Evolutionary conservation across 1,140 invertebrate genomes (phyloP).

Genomic region (Drosophila pseudoananassae): DNA sequence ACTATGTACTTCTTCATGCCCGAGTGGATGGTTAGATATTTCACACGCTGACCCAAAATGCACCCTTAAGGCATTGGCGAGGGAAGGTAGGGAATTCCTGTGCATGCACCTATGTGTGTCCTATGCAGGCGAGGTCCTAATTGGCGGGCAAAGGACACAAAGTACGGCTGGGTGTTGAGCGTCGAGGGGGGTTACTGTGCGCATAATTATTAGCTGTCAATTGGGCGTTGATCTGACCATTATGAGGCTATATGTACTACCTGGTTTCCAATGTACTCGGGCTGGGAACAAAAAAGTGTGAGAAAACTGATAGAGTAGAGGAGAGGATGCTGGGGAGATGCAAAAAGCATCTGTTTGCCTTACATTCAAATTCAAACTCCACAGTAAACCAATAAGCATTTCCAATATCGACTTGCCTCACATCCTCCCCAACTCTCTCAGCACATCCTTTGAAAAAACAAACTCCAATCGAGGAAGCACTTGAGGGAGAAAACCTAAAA

Average conservation of each 20-base stretch:
- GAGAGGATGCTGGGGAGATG: conserved; percentile 25
- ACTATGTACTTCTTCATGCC: conserved; percentile 31
- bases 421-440: conserved; percentile 4
- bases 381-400: conserved; percentile 1
- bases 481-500: conserved; percentile 47
- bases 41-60: conserved; percentile 59
- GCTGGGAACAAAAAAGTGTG: conserved; percentile 49
- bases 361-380: too few relatives aligned
- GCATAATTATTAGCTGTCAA: conserved; percentile 78
- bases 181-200: conserved; percentile 12
- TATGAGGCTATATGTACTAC: conserved; percentile 34
- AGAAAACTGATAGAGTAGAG: conserved; percentile 21
- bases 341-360: conserved; percentile 1
- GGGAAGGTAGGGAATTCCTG: conserved; percentile 44
- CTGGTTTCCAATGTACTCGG: conserved; percentile 19
- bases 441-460: conserved; percentile 41
- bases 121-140: conserved; percentile 56
- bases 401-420: neutral
- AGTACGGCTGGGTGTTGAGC: neutral
- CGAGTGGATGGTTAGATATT: conserved; percentile 50
- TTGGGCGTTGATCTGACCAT: conserved; percentile 69
- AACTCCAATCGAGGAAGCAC: conserved; percentile 37
- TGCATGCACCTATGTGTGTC: conserved; percentile 68
- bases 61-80: conserved; percentile 53
- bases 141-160: conserved; percentile 7